Evolutionary conservation across 1,140 invertebrate genomes (phyloP).

Genomic region (Lanistes nyassanus): DNA sequence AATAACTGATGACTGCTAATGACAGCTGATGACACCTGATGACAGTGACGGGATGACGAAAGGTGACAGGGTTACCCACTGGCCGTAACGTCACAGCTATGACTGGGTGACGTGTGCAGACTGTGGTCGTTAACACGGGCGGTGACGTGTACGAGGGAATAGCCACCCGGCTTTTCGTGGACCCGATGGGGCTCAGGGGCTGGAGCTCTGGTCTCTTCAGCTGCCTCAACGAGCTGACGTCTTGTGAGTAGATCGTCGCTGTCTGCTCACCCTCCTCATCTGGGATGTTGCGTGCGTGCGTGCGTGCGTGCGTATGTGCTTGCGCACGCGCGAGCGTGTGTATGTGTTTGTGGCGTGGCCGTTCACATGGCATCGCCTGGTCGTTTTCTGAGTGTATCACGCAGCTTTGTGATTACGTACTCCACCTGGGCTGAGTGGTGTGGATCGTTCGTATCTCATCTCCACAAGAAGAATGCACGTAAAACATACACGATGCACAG

Average conservation of each 20-base stretch:
- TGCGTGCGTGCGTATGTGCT: not conserved
- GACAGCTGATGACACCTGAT: not conserved
- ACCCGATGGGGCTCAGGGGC: constrained; percentile 16
- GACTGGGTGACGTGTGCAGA: not conserved
- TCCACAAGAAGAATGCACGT: not conserved
- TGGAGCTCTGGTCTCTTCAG: constrained; percentile 27
- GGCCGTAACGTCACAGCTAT: no score
- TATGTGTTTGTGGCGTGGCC: not conserved
- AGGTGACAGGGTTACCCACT: no score
- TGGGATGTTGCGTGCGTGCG: not conserved
- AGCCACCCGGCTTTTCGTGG: constrained; percentile 10
- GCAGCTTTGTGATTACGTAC: not conserved
- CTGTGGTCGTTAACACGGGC: constrained; percentile 21
- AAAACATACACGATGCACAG: not conserved
- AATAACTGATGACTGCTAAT: not conserved
- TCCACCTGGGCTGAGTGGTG: not conserved
- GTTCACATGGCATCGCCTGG: no score
- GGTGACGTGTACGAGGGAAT: not conserved
- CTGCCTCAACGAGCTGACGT: constrained; percentile 21
- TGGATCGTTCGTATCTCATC: not conserved
- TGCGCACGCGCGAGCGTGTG: not conserved
- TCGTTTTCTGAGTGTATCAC: no score
- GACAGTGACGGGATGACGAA: no score
- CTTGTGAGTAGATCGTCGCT: constrained; percentile 16
- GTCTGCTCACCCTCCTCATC: not conserved